Evolutionary conservation across 2,888 invertebrate genomes (phyloP), one percentile per base, ranked within the genome.

Genomic region (Volucella inflata): DNA sequence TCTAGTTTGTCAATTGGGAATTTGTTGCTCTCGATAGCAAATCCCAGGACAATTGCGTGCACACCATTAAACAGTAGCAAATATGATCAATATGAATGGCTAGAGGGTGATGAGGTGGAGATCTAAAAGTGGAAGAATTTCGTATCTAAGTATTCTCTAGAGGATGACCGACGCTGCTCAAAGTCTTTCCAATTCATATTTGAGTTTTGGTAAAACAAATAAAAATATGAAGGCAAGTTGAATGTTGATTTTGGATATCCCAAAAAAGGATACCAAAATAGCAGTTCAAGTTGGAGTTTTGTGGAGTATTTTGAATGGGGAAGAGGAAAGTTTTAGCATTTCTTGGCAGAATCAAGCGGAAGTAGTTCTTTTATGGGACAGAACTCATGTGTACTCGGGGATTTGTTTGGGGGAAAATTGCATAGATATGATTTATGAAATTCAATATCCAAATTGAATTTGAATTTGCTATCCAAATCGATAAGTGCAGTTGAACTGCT

Each of bases 31-130:
- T 59, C 65, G 57, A 65, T 59, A 6, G 21, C 42, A 65, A 59
- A 59, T 75, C 75, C 75, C 65, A 16, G 57, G 75, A 42, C 42
- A 64, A 57, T 75, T 75, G 75, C 65, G 57, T 65, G 48, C 48
- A 59, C 57, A 57, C 57, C 30, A 65, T 75, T 67, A 65, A 57
- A 75, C 65, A 46, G 53, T 11, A 46, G 4, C n/a, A 46, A 36
- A 62, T n/a, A 51, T 6, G 17, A 42, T 42, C 30, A 48, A 10
- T 17, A n/a, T 10, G 42, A 30, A 2, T 53, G 30, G 48, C 17
- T 10, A 17, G 10, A 12, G 16, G 2, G 46, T 21, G 21, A 55
- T 36, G 12, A 68, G 48, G 14, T 11, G 3, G 2, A 42, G 8
- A 36, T 38, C 2, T n/a, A 30, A 46, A 30, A 46, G 46, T 21